Conservation (phyloP, 2,888 invertebrate genomes). For the Balanococcus diminutus region DNA sequence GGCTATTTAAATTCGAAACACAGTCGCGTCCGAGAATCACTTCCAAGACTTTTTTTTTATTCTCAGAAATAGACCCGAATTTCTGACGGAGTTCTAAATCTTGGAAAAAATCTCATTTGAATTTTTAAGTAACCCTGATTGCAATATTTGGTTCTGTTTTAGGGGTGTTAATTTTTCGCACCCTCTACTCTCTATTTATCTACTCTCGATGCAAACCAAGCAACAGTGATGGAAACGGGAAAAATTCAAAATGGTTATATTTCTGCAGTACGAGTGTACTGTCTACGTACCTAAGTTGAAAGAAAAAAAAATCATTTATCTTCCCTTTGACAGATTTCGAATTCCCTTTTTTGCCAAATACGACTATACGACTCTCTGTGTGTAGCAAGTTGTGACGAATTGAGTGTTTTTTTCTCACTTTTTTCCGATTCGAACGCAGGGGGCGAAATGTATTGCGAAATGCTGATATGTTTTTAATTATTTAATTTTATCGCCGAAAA, state of each 20-base stretch:
- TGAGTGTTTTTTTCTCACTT: not conserved
- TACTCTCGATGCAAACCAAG: not conserved
- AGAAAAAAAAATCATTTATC: constrained; percentile 42
- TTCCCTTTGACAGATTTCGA: constrained; percentile 43
- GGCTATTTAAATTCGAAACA: not conserved
- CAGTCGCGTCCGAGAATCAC: not conserved
- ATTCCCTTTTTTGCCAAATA: constrained; percentile 34
- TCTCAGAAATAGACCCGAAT: too few relatives aligned
- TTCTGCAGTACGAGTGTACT: not conserved
- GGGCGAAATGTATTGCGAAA: not conserved
- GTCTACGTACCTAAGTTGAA: too few relatives aligned
- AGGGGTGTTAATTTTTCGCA: constrained; percentile 38
- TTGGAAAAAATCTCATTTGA: too few relatives aligned
- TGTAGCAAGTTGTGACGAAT: not conserved
- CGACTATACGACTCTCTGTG: not conserved
- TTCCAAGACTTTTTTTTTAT: not conserved
- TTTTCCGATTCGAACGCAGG: not conserved
- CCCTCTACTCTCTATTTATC: constrained; percentile 5
- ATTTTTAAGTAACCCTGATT: constrained; percentile 38
- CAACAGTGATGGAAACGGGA: not conserved
- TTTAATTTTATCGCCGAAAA: not conserved
- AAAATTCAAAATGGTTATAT: constrained; percentile 49
- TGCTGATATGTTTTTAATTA: not conserved
- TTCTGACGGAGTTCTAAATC: too few relatives aligned
- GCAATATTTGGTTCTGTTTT: not conserved